A percentile compares a stretch with the other conserved stretches of the same genome.
Conservation (phyloP, 2,888 invertebrate species). For the Drosophila buzzatii region DNA sequence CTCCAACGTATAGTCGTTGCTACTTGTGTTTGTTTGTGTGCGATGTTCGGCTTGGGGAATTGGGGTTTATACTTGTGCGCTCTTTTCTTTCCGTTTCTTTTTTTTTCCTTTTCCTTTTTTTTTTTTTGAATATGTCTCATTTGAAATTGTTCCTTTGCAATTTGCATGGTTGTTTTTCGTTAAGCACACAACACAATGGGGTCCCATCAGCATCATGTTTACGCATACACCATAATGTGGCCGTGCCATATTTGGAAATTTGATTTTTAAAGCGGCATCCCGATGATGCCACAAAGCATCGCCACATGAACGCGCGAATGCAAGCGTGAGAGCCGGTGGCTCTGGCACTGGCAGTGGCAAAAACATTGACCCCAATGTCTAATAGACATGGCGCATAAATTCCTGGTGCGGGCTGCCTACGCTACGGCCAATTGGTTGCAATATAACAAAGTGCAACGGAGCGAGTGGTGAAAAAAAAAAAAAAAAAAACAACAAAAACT, state of each 20-base stretch:
- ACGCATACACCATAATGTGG: slow-evolving; percentile 38
- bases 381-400: slow-evolving; percentile 81
- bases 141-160: slow-evolving; percentile 75
- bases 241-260: slow-evolving; percentile 55
- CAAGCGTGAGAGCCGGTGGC: neutral
- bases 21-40: slow-evolving; percentile 63
- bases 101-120: neutral
- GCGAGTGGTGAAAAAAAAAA: slow-evolving; percentile 49
- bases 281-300: slow-evolving; percentile 34
- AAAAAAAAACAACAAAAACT: slow-evolving; percentile 18
- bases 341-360: slow-evolving; percentile 6
- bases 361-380: slow-evolving; percentile 72
- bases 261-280: slow-evolving; percentile 63
- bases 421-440: slow-evolving; percentile 82
- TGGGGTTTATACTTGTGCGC: slow-evolving; percentile 52
- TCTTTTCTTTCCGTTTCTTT: slow-evolving; percentile 5
- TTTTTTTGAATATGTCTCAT: slow-evolving; percentile 72
- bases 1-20: slow-evolving; percentile 33
- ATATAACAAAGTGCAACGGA: slow-evolving; percentile 81
- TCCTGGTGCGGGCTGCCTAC: slow-evolving; percentile 48
- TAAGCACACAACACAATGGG: slow-evolving; percentile 32
- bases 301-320: slow-evolving; percentile 15
- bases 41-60: slow-evolving; percentile 35
- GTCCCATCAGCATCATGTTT: slow-evolving; percentile 46
- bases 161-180: slow-evolving; percentile 59